phyloP scores from a whole-genome alignment of 1,140 invertebrate genomes.

The Calycopis cecrops region DNA sequence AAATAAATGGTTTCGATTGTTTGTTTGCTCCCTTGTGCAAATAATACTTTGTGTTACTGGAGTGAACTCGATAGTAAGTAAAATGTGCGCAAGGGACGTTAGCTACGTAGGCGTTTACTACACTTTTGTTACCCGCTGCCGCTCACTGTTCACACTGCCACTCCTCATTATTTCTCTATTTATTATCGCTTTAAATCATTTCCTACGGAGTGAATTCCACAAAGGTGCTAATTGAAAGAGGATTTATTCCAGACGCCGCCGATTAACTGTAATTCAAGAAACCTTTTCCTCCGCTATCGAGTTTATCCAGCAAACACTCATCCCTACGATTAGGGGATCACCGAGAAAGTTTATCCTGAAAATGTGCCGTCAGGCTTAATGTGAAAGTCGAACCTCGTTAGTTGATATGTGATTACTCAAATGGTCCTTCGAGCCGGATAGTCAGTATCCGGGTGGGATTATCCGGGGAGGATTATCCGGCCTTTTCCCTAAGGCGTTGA shows the following conservation, averaged over 20 bases:
- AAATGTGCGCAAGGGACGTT: too few species aligned
- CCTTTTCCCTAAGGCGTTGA: constrained; percentile 18
- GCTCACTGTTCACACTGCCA: too few species aligned
- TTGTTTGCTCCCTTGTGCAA: too few species aligned
- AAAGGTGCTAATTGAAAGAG: neutral
- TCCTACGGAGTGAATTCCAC: too few species aligned
- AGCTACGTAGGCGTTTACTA: too few species aligned
- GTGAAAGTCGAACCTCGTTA: constrained; percentile 34
- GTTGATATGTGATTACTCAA: constrained; percentile 51
- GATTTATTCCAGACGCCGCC: neutral
- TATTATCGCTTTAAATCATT: too few species aligned
- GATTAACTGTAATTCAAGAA: neutral
- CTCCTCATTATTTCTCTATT: too few species aligned
- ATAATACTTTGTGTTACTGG: too few species aligned
- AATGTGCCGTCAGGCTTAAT: constrained; percentile 14
- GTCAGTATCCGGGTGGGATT: constrained; percentile 7
- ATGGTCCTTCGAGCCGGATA: constrained; percentile 19
- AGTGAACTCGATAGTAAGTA: too few species aligned
- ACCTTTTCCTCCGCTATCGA: neutral
- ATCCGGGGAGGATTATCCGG: constrained; percentile 24
- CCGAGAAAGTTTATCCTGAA: too few species aligned
- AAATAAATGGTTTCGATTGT: too few species aligned
- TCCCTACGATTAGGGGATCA: constrained; percentile 17
- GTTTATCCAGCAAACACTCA: constrained; percentile 10
- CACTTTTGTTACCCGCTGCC: too few species aligned